These are phyloP conservation scores for Cathartes aura DNA, from an alignment of 2,113 vertebrate genomes.

Conservation along the genomic window DNA sequence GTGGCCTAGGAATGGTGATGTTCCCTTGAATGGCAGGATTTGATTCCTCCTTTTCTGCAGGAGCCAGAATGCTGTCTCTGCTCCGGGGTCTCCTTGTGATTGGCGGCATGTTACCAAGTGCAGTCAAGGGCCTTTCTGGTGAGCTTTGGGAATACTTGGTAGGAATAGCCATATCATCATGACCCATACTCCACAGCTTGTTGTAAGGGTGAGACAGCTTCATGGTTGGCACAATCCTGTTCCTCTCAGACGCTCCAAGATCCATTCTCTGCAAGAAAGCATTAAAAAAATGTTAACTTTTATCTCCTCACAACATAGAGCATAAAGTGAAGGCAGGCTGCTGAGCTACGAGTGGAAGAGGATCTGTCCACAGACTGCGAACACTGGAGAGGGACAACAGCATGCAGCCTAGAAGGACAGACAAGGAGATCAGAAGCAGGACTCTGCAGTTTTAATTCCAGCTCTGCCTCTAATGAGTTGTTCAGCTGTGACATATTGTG, in stretches of 20 bases:
- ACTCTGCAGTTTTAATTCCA: background rate
- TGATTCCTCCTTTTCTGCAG: slow-evolving; percentile 58
- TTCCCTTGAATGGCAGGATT: slow-evolving; percentile 62
- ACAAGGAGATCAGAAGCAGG: background rate
- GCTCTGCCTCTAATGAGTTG: background rate
- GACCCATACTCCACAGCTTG: slow-evolving; percentile 86
- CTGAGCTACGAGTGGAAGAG: background rate
- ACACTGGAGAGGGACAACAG: background rate
- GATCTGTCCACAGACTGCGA: background rate
- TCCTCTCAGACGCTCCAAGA: slow-evolving; percentile 77
- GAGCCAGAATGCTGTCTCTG: slow-evolving; percentile 51
- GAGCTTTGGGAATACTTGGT: slow-evolving; percentile 72
- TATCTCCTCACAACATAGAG: background rate
- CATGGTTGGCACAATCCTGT: slow-evolving; percentile 79
- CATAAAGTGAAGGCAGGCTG: background rate
- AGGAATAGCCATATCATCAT: slow-evolving; percentile 79
- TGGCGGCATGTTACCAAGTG: slow-evolving; percentile 51
- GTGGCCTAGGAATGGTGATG: slow-evolving; percentile 93
- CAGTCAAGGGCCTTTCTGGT: slow-evolving; percentile 66
- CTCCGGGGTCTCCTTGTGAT: slow-evolving; percentile 60
- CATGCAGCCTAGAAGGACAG: background rate
- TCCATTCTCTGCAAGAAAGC: slow-evolving; percentile 85
- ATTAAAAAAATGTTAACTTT: background rate
- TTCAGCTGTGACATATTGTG: background rate
- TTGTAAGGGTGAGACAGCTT: slow-evolving; percentile 86